phyloP scores from a whole-genome alignment of 2,888 invertebrate genomes.

The Keiferia lycopersicella region DNA sequence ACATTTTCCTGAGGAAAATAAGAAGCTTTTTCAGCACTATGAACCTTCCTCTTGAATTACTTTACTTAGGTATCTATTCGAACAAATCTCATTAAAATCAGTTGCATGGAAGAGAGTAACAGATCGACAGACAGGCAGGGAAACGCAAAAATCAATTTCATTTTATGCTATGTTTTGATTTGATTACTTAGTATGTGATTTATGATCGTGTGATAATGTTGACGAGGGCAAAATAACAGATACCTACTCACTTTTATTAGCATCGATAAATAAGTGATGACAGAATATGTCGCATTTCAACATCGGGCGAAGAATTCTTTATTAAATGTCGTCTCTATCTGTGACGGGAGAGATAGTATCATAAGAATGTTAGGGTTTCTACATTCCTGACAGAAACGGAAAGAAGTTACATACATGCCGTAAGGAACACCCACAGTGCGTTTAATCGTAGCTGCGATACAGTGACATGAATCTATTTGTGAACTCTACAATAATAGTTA shows the following conservation, averaged over 20 bases:
- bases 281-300: constrained; percentile 15
- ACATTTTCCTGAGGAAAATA: no score
- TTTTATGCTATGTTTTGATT: no score
- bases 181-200: background rate
- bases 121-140: no score
- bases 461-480: background rate
- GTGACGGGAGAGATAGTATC: constrained; percentile 20
- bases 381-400: constrained; percentile 27
- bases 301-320: constrained; percentile 15
- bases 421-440: constrained; percentile 17
- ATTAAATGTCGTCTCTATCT: constrained; percentile 19
- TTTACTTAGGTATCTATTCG: no score
- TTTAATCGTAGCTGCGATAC: background rate
- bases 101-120: no score
- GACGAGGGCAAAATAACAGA: constrained; percentile 8
- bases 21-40: no score
- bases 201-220: constrained; percentile 17
- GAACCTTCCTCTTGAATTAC: no score
- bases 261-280: constrained; percentile 19
- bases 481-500: background rate
- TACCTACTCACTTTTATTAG: constrained; percentile 19
- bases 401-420: constrained; percentile 37
- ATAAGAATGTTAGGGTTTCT: constrained; percentile 16
- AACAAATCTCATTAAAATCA: no score
- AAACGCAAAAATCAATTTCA: no score